These are phyloP conservation scores for Erebia ligea DNA, from an alignment of 2,888 invertebrate species.

Conservation along the genomic window DNA sequence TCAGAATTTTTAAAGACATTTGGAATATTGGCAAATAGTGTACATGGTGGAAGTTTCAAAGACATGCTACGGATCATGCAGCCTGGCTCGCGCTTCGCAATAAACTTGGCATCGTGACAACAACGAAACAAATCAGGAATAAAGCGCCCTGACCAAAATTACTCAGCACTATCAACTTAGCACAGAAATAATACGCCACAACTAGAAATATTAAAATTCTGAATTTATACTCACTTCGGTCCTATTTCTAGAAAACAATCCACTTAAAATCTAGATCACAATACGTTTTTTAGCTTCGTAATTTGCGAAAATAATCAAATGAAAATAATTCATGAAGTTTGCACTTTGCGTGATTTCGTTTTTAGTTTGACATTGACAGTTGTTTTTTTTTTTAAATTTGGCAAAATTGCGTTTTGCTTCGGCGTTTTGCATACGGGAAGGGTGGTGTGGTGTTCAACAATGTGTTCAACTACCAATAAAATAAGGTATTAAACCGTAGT, in stretches of 20 bases:
- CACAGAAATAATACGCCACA: conserved; percentile 40
- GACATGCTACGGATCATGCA: conserved; percentile 22
- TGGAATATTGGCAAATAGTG: background rate
- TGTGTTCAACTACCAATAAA: no score
- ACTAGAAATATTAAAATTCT: conserved; percentile 19
- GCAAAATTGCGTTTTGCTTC: no score
- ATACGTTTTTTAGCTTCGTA: conserved; percentile 30
- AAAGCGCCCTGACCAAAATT: conserved; percentile 43
- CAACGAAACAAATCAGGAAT: conserved; percentile 43
- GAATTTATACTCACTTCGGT: conserved; percentile 31
- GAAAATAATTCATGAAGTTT: conserved; percentile 44
- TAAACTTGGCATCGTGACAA: conserved; percentile 51
- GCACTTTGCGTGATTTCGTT: conserved; percentile 6
- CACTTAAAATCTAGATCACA: conserved; percentile 20
- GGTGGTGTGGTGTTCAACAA: no score
- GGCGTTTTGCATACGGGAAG: no score
- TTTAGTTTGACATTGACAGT: background rate
- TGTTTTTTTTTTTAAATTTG: background rate
- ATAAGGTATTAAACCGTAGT: no score
- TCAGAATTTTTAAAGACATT: background rate
- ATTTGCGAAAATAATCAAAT: conserved; percentile 41
- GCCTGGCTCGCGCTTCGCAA: conserved; percentile 38
- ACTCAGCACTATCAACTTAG: conserved; percentile 47
- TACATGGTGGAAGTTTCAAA: conserved; percentile 18
- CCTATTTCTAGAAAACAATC: conserved; percentile 16